Base-by-base conservation (phyloP, 37 sponge, comb jelly and placozoan species). In the Tethya wilhelma region DNA sequence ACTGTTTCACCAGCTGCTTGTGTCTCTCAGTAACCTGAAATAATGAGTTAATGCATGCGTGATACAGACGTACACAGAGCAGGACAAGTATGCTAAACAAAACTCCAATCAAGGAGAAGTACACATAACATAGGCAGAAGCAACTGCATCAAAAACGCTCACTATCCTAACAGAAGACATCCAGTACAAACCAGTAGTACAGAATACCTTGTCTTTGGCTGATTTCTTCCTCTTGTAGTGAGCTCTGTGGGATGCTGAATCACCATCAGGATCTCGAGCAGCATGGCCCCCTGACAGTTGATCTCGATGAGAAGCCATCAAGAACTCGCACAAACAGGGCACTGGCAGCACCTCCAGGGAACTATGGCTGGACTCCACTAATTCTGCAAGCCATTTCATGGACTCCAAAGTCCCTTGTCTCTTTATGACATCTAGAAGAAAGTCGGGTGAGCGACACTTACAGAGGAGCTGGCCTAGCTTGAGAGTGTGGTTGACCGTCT, bases 261-360 rank as follows among this genome's bases (percentile, higher is more conserved):
- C 84, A 26, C 75, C 57, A 9, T 74, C 73, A 14, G 38, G 32
- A 56, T 85, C 86, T 12, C 33, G 22, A 6, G 59, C 4, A 9
- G 53, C 79, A 11, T 40, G 70, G 36, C 72, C 80, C 8, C 73
- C 80, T 12, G 39, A 56, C 23, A 68, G 38, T 63, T 81, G 73
- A 25, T 88, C 89, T 67, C 85, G 81, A 42, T 85, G 84, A 44
- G 81, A 73, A 70, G 90, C 69, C 71, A 99, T 87, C 25, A 96
- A 87, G 66, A 99, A 93, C 84, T 99, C 99, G 81, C 99, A 99
- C n/a, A 99, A 84, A 67, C 97, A 99, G 22, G 91, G 95, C 7
- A 87, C 84, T 69, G 99, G 99, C 0, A 99, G 84, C 2, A 90
- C 89, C 67, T 99, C 97, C 32, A 99, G 73, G 0, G 99, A 96